Conservation (phyloP, 2,888 invertebrate species). For the Odontomyia ornata region DNA sequence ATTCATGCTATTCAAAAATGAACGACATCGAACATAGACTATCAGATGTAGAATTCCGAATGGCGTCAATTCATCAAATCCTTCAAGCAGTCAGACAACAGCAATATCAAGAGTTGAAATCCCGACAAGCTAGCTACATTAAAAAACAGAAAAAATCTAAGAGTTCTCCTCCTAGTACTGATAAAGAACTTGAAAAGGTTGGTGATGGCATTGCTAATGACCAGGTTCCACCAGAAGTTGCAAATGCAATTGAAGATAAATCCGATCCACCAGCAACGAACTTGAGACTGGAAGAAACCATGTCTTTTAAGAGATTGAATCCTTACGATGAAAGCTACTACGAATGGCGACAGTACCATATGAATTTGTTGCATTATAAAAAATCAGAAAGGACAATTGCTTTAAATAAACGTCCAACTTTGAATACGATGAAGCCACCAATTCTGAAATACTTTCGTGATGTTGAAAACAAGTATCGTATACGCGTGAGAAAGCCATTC, state of each 20-base stretch:
- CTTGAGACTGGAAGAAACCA: neutral
- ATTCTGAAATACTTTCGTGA: constrained; percentile 14
- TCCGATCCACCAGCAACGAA: constrained; percentile 11
- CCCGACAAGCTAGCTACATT: neutral
- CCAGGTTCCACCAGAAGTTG: too few relatives aligned
- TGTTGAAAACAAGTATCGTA: constrained; percentile 11
- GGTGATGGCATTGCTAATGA: neutral
- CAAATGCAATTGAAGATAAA: neutral
- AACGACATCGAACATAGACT: constrained; percentile 28
- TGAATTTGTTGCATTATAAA: constrained; percentile 53
- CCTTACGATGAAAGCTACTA: constrained; percentile 53
- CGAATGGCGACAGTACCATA: constrained; percentile 50
- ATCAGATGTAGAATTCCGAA: constrained; percentile 36
- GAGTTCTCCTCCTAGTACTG: neutral
- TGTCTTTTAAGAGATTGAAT: constrained; percentile 39
- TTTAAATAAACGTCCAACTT: constrained; percentile 51
- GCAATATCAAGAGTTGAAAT: constrained; percentile 17
- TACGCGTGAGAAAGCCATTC: constrained; percentile 18
- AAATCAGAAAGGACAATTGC: constrained; percentile 52
- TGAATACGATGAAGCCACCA: constrained; percentile 9
- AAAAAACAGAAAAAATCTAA: neutral
- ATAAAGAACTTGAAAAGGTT: neutral
- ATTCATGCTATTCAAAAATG: constrained; percentile 38
- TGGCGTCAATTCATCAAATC: constrained; percentile 40
- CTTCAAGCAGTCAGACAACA: constrained; percentile 7